Evolutionary conservation across 2,113 vertebrate genomes (phyloP).

Genomic region (Ophiodon elongatus): DNA sequence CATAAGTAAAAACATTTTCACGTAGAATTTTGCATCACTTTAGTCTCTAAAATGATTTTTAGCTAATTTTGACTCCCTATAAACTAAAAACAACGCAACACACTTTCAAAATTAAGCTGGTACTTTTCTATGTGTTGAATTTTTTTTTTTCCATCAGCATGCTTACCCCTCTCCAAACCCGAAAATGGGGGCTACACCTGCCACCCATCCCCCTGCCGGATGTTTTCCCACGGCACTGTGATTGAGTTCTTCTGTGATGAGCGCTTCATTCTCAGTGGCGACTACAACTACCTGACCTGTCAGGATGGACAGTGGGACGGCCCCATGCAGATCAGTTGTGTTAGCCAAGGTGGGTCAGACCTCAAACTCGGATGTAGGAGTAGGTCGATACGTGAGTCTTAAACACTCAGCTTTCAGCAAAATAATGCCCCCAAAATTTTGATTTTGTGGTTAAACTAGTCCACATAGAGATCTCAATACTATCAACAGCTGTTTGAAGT

Average conservation of each 20-base stretch:
- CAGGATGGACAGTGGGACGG: conserved; percentile 95
- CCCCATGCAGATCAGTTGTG: conserved; percentile 93
- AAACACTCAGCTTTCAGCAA: neutral
- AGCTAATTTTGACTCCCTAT: neutral
- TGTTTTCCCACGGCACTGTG: conserved; percentile 91
- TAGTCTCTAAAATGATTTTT: neutral
- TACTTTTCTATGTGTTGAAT: neutral
- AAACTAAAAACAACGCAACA: neutral
- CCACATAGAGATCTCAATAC: neutral
- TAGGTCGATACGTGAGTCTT: neutral
- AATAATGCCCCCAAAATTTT: neutral
- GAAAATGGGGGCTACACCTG: conserved; percentile 96
- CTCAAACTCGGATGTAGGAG: neutral
- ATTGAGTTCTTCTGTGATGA: conserved; percentile 96
- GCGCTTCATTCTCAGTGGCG: conserved; percentile 93
- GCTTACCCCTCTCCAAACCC: conserved; percentile 91
- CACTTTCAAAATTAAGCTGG: neutral
- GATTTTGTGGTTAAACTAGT: neutral
- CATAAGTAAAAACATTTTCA: neutral
- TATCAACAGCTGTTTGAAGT: neutral
- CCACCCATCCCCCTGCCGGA: conserved; percentile 92
- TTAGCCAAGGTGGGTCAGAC: conserved; percentile 88
- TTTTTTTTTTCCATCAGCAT: conserved; percentile 81
- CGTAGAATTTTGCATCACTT: neutral
- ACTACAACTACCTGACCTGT: conserved; percentile 97